Conservation (phyloP, 1,140 invertebrate species). For the Cotesia typhae region DNA sequence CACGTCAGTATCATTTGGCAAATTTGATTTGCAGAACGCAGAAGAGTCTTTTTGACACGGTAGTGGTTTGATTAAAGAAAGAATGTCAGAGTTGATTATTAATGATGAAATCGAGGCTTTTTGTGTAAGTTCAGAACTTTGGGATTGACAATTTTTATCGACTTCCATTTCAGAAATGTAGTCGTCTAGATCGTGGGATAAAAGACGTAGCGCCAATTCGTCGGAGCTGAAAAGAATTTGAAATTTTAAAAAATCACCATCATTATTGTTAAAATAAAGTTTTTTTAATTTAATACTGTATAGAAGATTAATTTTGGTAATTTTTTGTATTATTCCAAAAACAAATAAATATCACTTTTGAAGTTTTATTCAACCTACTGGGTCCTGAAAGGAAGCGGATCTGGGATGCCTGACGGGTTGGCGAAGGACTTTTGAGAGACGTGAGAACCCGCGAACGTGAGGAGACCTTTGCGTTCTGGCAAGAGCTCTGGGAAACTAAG, state of each 20-base stretch:
- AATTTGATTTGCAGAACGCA: slow-evolving; percentile 44
- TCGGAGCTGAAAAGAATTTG: slow-evolving; percentile 23
- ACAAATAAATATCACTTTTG: too few species aligned
- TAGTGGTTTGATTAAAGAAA: slow-evolving; percentile 49
- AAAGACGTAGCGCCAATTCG: slow-evolving; percentile 46
- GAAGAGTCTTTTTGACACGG: slow-evolving; percentile 47
- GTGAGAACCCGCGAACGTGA: neutral
- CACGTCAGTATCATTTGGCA: slow-evolving; percentile 47
- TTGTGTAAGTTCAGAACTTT: slow-evolving; percentile 49
- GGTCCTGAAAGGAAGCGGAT: neutral
- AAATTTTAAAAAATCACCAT: too few species aligned
- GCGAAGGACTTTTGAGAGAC: slow-evolving; percentile 12
- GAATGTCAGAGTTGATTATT: slow-evolving; percentile 14
- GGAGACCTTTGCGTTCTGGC: neutral
- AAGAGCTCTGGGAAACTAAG: neutral
- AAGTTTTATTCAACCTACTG: neutral
- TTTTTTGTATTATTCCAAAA: too few species aligned
- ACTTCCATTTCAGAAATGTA: neutral
- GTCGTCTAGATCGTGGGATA: neutral
- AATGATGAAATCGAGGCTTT: slow-evolving; percentile 34
- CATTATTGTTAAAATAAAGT: too few species aligned
- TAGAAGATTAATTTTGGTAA: too few species aligned
- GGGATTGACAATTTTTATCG: slow-evolving; percentile 18
- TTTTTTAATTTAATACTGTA: too few species aligned
- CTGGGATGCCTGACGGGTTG: slow-evolving; percentile 37